Evolutionary conservation across 2,797 vertebrate species (phyloP).

Genomic region (Halcyon leucocephala): DNA sequence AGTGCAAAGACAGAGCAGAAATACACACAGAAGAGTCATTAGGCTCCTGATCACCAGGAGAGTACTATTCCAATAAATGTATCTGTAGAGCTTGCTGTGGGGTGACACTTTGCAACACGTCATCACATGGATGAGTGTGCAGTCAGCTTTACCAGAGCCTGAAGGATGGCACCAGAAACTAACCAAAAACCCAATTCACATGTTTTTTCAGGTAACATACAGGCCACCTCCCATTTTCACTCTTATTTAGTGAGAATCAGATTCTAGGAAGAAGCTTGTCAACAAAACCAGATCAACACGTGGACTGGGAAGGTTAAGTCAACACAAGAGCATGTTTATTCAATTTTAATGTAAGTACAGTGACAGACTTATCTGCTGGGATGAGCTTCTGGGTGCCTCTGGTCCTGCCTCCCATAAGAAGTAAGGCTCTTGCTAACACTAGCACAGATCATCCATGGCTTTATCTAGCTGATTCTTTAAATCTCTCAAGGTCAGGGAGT

Average conservation of each 20-base stretch:
- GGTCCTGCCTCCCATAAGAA: not conserved
- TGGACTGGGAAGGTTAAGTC: slow-evolving; percentile 44
- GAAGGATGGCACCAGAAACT: not conserved
- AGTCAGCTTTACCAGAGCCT: not conserved
- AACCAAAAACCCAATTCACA: not conserved
- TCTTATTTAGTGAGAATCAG: not conserved
- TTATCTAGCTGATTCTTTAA: not conserved
- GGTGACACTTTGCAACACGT: not conserved
- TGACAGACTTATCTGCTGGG: not conserved
- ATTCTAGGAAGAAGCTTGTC: slow-evolving; percentile 22
- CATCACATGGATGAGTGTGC: not conserved
- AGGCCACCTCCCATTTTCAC: not conserved
- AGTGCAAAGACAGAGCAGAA: not conserved
- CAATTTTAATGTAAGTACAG: slow-evolving; percentile 19
- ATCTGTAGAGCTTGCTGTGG: not conserved
- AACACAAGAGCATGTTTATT: slow-evolving; percentile 39
- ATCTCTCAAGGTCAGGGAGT: not conserved
- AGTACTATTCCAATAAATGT: not conserved
- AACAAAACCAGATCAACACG: slow-evolving; percentile 17
- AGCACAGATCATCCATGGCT: not conserved
- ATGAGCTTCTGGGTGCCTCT: not conserved
- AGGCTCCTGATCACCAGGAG: not conserved
- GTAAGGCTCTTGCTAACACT: not conserved
- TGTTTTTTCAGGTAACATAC: not conserved
- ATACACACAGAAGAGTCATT: accelerated